Evolutionary conservation across 2,888 invertebrate species (phyloP), one percentile per base, ranked within the genome.

Genomic region (Conistra vaccinii): DNA sequence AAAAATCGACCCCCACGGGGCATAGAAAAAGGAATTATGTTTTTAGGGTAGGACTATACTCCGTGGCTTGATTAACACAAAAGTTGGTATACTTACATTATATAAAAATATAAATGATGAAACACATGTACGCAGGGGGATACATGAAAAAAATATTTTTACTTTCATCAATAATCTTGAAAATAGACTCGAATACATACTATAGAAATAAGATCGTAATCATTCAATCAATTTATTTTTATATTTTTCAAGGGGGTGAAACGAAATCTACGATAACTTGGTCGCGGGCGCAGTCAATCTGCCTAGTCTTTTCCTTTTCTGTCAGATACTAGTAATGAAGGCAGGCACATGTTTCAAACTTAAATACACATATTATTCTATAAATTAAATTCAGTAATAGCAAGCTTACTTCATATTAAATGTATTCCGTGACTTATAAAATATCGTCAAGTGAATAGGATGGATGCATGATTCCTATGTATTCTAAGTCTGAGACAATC

Each of bases 351-450:
- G 39, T 29, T 58, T 32, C 29, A 48, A 70, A 73, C 57, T 57
- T 55, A 69, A 65, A 66, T 65, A 61, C 29, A 78, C 69, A 69
- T 76, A 76, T 12, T 42, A 29, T 51, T 66, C 72, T 72, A 78
- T 62, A 69, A 65, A 66, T 72, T 65, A 78, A 65, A 75, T 42
- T 58, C 29, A 65, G 26, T 60, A 71, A 68, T n/a, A 65, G 61
- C 61, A 69, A 42, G 58, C 69, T 55, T 55, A 66, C n/a, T 73
- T 55, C n/a, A n/a, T 53, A 66, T 48, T 45, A 17, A 39, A 51
- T 35, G 12, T 51, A 60, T 60, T 71, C 32, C 14, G 26, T 69
- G 60, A 61, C 55, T 78, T 72, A 63, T 26, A 58, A 67, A 63
- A 82, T 70, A 69, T 53, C 23, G 45, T n/a, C 55, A 51, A 57